These are phyloP conservation scores for Pentalonia nigronervosa DNA, from an alignment of 1,140 invertebrate genomes.

Conservation along the genomic window DNA sequence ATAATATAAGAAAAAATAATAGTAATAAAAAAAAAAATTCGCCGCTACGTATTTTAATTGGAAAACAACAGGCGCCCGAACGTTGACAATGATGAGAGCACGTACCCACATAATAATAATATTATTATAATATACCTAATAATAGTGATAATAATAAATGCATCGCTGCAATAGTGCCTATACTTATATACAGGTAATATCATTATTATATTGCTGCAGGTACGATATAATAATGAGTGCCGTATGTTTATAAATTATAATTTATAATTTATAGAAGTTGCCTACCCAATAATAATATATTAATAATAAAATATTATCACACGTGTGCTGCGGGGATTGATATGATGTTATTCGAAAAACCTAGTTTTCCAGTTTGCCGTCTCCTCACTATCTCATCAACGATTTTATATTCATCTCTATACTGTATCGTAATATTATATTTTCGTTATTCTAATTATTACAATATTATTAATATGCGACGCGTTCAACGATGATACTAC, in stretches of 20 bases:
- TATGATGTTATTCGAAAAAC: neutral
- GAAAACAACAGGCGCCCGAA: slow-evolving; percentile 39
- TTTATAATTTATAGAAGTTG: neutral
- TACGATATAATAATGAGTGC: neutral
- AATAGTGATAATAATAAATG: neutral
- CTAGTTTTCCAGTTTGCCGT: neutral
- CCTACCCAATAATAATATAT: neutral
- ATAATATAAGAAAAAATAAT: neutral
- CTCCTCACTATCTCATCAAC: neutral
- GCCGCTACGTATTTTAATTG: slow-evolving; percentile 24
- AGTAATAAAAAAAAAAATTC: neutral
- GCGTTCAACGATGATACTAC: too few relatives aligned
- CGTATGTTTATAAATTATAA: neutral
- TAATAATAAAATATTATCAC: neutral
- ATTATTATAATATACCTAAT: slow-evolving; percentile 17
- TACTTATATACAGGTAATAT: neutral
- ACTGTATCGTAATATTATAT: neutral
- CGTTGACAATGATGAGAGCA: neutral
- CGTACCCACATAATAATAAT: neutral
- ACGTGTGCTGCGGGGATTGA: neutral
- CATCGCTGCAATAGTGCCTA: neutral
- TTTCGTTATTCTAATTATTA: neutral
- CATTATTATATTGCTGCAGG: neutral
- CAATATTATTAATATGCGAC: too few relatives aligned
- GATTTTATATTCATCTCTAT: too few relatives aligned